Conservation (phyloP, 2,888 invertebrate species). For the Oscheius myriophilus region DNA sequence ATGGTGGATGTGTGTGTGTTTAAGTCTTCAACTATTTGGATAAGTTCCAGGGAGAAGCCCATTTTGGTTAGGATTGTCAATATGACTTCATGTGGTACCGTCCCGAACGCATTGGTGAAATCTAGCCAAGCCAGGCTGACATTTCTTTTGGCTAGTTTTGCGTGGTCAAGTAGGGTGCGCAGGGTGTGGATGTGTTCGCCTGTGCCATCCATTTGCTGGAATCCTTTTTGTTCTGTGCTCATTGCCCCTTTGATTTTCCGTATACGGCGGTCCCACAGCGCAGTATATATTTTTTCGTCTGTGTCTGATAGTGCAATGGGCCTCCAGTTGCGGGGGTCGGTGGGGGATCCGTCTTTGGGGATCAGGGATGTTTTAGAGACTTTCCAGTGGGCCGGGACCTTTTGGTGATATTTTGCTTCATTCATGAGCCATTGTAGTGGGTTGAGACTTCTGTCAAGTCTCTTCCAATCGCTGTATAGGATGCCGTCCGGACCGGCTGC, state of each 20-base stretch:
- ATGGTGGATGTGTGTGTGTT: neutral
- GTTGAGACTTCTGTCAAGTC: no score
- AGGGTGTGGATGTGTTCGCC: slow-evolving; percentile 25
- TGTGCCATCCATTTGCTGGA: neutral
- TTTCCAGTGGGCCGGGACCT: no score
- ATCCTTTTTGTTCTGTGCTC: slow-evolving; percentile 4
- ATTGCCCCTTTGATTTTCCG: neutral
- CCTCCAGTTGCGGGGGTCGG: no score
- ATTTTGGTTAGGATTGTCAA: neutral
- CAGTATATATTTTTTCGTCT: no score
- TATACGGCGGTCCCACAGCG: no score
- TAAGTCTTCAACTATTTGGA: neutral
- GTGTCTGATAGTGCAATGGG: no score
- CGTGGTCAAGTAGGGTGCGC: slow-evolving; percentile 24
- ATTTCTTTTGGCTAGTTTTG: neutral
- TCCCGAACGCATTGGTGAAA: slow-evolving; percentile 33
- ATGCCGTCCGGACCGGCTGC: no score
- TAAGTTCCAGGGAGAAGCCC: neutral
- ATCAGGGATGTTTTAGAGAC: no score
- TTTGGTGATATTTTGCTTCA: no score
- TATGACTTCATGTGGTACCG: slow-evolving; percentile 30
- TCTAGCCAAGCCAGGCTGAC: slow-evolving; percentile 31
- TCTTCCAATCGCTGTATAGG: no score
- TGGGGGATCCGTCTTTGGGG: no score
- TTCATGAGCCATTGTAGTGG: no score